phyloP scores from a whole-genome alignment of 2,797 vertebrate species.

The Sebastes matsubarae region DNA sequence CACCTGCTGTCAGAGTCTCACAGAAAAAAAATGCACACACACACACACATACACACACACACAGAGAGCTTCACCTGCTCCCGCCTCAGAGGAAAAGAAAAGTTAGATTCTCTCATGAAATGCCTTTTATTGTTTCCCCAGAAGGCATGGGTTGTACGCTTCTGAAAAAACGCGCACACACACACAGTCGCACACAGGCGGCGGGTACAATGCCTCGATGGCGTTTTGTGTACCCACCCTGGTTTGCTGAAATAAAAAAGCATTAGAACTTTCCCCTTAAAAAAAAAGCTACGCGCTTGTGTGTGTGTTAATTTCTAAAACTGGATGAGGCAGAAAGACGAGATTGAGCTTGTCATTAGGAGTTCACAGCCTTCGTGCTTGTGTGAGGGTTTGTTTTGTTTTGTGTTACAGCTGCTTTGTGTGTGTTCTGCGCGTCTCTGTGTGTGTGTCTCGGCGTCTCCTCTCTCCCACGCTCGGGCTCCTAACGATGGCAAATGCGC shows the following conservation, averaged over 20 bases:
- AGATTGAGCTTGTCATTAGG: slow-evolving; percentile 82
- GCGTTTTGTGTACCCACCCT: slow-evolving; percentile 72
- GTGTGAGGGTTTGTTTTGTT: slow-evolving; percentile 81
- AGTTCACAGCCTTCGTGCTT: slow-evolving; percentile 73
- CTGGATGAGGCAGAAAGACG: slow-evolving; percentile 82
- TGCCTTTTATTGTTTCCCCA: slow-evolving; percentile 76
- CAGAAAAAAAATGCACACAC: background rate
- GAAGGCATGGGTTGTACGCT: slow-evolving; percentile 71
- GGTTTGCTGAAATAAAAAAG: slow-evolving; percentile 70
- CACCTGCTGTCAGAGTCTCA: slow-evolving; percentile 61
- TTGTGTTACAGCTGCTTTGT: slow-evolving; percentile 63
- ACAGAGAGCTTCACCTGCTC: slow-evolving; percentile 49
- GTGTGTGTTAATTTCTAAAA: slow-evolving; percentile 82
- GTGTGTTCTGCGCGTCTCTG: slow-evolving; percentile 39
- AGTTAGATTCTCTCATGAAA: slow-evolving; percentile 75
- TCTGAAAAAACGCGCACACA: slow-evolving; percentile 57
- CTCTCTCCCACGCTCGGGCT: slow-evolving; percentile 77
- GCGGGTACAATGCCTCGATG: slow-evolving; percentile 71
- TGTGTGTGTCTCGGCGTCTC: slow-evolving; percentile 53
- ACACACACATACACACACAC: slow-evolving; percentile 2
- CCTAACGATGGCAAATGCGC: slow-evolving; percentile 81
- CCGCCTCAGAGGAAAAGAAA: slow-evolving; percentile 69
- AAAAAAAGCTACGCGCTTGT: slow-evolving; percentile 63
- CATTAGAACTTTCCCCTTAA: slow-evolving; percentile 70
- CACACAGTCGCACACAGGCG: slow-evolving; percentile 21